Percentiles rank a stretch among this genome's conserved stretches.
These are phyloP conservation scores for Zaprionus obscuricornis DNA, from an alignment of 2,888 invertebrate genomes.

Conservation along the genomic window DNA sequence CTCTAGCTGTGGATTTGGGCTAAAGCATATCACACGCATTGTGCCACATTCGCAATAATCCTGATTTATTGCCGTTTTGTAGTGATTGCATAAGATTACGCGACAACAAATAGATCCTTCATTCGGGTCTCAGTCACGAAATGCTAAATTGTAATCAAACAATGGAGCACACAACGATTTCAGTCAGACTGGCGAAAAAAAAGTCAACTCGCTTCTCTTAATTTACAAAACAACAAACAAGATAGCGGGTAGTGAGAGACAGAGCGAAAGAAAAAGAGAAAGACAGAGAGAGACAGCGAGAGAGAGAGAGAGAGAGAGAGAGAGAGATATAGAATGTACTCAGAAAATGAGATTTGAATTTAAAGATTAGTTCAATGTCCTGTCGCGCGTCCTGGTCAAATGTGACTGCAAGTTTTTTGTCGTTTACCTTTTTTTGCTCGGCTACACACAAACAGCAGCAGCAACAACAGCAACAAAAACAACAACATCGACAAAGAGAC, in stretches of 20 bases:
- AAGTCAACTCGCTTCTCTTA: conserved; percentile 65
- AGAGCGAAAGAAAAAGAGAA: not conserved
- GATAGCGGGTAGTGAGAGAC: too few relatives aligned
- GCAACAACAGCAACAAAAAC: conserved; percentile 4
- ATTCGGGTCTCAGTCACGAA: conserved; percentile 77
- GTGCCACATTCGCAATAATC: conserved; percentile 81
- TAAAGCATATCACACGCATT: conserved; percentile 71
- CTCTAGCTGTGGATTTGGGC: conserved; percentile 14
- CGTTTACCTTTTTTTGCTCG: conserved; percentile 71
- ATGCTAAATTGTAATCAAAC: conserved; percentile 81
- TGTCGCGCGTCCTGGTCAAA: conserved; percentile 65
- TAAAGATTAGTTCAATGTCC: conserved; percentile 78
- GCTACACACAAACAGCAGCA: conserved; percentile 36
- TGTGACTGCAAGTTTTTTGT: conserved; percentile 70
- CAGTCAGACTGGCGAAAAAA: conserved; percentile 20
- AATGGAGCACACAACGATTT: conserved; percentile 44
- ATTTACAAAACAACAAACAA: conserved; percentile 64
- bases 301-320: not conserved
- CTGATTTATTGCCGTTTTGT: conserved; percentile 83
- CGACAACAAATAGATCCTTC: conserved; percentile 81
- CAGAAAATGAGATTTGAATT: conserved; percentile 80
- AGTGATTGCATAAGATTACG: conserved; percentile 82
- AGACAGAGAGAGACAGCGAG: not conserved
- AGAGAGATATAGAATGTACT: conserved; percentile 43
- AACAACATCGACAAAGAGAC: conserved; percentile 7